Evolutionary conservation across 2,113 vertebrate genomes (phyloP).

Genomic region (Cyprinodon brontotheroides): DNA sequence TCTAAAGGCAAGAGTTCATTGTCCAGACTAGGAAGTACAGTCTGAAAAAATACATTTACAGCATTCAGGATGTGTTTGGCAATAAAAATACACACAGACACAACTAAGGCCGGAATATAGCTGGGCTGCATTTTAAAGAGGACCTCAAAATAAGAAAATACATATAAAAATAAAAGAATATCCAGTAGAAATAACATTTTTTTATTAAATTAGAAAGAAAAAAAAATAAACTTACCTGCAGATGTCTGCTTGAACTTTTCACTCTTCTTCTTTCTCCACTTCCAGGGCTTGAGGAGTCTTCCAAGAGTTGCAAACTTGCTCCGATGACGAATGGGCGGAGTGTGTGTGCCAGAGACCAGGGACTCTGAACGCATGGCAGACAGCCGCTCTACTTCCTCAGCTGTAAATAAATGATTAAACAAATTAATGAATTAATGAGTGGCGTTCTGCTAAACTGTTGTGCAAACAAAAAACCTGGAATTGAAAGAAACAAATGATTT

Average conservation of each 20-base stretch:
- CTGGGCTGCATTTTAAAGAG: conserved; percentile 39
- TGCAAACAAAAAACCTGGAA: conserved; percentile 9
- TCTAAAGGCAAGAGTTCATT: neutral
- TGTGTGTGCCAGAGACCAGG: conserved; percentile 90
- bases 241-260: conserved; percentile 98
- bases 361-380: conserved; percentile 96
- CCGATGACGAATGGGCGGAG: conserved; percentile 90
- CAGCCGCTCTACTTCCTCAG: conserved; percentile 96
- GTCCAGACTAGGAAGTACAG: conserved; percentile 13
- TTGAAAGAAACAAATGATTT: conserved; percentile 25
- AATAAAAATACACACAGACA: neutral
- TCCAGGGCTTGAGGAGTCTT: conserved; percentile 98
- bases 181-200: too few species aligned
- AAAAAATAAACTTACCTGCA: conserved; percentile 80
- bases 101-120: conserved; percentile 46
- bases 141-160: conserved; percentile 10
- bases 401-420: conserved; percentile 66
- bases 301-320: conserved; percentile 96
- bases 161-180: neutral
- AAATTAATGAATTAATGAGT: neutral
- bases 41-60: conserved; percentile 40
- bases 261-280: conserved; percentile 99
- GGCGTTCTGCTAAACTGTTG: neutral
- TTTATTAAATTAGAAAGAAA: neutral
- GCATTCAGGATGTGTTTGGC: conserved; percentile 32